Evolutionary conservation across 1,140 invertebrate species (phyloP), one percentile per base, ranked within the genome.

Genomic region (Andrena cerasifolii): DNA sequence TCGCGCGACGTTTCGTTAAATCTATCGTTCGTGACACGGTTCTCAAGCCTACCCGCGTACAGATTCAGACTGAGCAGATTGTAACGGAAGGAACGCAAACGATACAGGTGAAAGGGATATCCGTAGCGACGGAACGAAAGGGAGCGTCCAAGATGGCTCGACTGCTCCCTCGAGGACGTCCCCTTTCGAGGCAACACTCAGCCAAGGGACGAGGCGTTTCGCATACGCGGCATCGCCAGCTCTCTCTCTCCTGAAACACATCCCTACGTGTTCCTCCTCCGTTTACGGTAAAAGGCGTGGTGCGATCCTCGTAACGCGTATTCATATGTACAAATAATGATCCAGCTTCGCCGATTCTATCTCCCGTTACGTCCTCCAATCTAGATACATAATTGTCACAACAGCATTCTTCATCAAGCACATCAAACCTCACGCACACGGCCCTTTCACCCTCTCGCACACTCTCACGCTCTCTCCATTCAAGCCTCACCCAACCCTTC

Each of bases 251-350:
- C 21, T 63, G 0, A 24, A 36, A 59, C 40, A 26, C n/a, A 40
- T 68, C 49, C 49, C n/a, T 5, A 61, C 68, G 31, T 26, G 7
- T 31, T 72, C 28, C 8, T 51, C 45, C 2, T 33, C 21, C 1
- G 21, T 31, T 58, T 45, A 26, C 36, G 45, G 49, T 65, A 40
- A 59, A 75, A 79, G 77, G 71, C 77, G 53, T n/a, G n/a, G n/a
- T n/a, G 75, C 54, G 75, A 77, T 74, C 68, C 59, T 74, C 71
- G 61, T 65, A 59, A 79, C 77, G 33, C 45, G 61, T 65, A 59
- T 49, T 65, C 45, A 33, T 76, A 79, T 79, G 47, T 79, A 79
- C 77, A 79, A 74, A 74, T 65, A 65, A 66, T 74, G 71, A 79
- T 74, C 47, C 58, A 58, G 65, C 61, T 63, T 65, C 56, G 53